These are phyloP conservation scores for Eurystomus glaucurus DNA, from an alignment of 2,797 vertebrate genomes.

Conservation along the genomic window DNA sequence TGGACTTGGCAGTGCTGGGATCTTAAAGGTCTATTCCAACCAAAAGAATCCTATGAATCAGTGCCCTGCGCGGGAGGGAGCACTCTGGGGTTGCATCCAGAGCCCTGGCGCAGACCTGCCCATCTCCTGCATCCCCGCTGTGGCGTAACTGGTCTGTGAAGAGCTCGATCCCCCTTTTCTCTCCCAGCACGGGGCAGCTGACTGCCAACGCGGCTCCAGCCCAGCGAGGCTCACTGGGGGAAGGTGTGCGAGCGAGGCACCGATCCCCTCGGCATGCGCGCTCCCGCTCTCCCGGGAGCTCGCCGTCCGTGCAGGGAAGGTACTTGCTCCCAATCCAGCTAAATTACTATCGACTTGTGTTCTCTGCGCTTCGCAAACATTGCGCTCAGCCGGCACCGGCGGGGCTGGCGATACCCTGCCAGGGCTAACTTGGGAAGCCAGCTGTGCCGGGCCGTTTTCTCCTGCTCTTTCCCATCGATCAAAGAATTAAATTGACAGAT, in stretches of 20 bases:
- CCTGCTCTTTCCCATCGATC: conserved; percentile 84
- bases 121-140: not conserved
- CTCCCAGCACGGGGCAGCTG: rapidly evolving
- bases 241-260: conserved; percentile 2
- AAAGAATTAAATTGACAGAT: conserved; percentile 83
- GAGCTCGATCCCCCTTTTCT: not conserved
- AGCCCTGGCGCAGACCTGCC: rapidly evolving
- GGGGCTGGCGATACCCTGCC: conserved; percentile 77
- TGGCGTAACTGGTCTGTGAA: not conserved
- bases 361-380: conserved; percentile 79
- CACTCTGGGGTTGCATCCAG: rapidly evolving
- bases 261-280: not conserved
- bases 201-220: not conserved
- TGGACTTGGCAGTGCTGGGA: not conserved
- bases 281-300: conserved; percentile 62
- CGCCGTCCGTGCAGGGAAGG: conserved; percentile 77
- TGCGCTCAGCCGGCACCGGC: conserved; percentile 71
- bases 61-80: rapidly evolving
- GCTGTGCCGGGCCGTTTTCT: conserved; percentile 77
- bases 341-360: conserved; percentile 83
- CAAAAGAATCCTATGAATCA: no score
- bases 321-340: conserved; percentile 79
- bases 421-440: conserved; percentile 81
- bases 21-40: not conserved
- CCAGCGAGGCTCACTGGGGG: not conserved